Evolutionary conservation across 2,113 vertebrate genomes (phyloP).

Genomic region (Aspiorhynchus laticeps): DNA sequence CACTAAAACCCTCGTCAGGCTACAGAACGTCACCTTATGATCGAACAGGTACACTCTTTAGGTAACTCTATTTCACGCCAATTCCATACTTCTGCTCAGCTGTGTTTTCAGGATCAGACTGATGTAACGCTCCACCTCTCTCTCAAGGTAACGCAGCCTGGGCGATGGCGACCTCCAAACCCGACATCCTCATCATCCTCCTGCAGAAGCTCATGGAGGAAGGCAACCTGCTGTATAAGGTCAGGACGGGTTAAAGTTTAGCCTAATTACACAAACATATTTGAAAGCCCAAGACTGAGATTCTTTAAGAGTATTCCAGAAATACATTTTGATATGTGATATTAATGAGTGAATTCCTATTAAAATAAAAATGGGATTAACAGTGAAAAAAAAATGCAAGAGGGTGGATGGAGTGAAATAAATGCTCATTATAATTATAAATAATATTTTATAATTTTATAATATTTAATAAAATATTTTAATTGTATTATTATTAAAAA

Average conservation of each 20-base stretch:
- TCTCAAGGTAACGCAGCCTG: slow-evolving; percentile 93
- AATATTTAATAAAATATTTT: too few relatives aligned
- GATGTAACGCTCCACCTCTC: slow-evolving; percentile 18
- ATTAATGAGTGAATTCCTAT: background rate
- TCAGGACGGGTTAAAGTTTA: slow-evolving; percentile 58
- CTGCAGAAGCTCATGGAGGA: slow-evolving; percentile 99
- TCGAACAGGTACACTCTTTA: slow-evolving; percentile 86
- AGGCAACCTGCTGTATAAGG: slow-evolving; percentile 95
- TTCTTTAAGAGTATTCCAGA: too few relatives aligned
- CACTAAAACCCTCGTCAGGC: slow-evolving; percentile 77
- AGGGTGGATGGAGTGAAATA: background rate
- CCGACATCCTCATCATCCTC: slow-evolving; percentile 96
- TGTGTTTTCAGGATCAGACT: background rate
- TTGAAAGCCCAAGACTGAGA: background rate
- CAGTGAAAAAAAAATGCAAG: background rate
- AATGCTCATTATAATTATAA: background rate
- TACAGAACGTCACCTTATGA: slow-evolving; percentile 84
- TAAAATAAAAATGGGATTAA: slow-evolving; percentile 1
- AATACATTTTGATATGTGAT: background rate
- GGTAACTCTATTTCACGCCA: slow-evolving; percentile 79
- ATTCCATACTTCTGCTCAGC: slow-evolving; percentile 53
- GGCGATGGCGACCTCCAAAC: slow-evolving; percentile 99
- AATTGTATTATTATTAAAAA: too few relatives aligned
- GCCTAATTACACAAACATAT: background rate
- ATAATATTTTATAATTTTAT: too few relatives aligned